These are phyloP conservation scores for Callocephalon fimbriatum DNA, from an alignment of 2,113 vertebrate genomes.

Conservation along the genomic window DNA sequence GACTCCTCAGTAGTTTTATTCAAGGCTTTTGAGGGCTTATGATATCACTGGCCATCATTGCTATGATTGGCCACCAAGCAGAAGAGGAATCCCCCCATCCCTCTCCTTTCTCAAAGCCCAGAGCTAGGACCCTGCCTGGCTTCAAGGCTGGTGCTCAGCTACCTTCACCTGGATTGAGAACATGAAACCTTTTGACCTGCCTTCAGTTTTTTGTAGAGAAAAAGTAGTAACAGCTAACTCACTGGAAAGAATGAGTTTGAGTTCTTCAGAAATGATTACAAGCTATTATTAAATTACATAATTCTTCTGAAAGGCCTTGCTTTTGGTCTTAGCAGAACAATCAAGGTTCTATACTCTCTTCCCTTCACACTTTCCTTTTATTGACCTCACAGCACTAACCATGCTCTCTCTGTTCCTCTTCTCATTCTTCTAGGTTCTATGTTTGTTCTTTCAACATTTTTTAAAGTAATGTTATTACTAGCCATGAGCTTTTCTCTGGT, in stretches of 20 bases:
- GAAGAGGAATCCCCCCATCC: neutral
- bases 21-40: neutral
- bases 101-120: neutral
- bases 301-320: neutral
- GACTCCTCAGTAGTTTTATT: neutral
- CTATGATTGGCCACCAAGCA: neutral
- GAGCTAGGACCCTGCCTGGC: neutral
- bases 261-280: neutral
- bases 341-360: neutral
- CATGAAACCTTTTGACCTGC: neutral
- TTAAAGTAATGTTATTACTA: rapidly evolving
- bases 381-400: neutral
- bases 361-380: neutral
- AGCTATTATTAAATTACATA: neutral
- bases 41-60: neutral
- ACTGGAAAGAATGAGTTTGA: neutral
- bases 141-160: neutral
- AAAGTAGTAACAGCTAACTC: neutral
- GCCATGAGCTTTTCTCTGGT: neutral
- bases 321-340: neutral
- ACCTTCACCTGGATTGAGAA: neutral
- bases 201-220: neutral
- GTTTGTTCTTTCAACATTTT: neutral
- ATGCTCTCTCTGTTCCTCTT: neutral
- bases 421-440: neutral